These are phyloP conservation scores for Chrysogorgia sp. DNA, from an alignment of 92 coral and sea anemone genomes.

Conservation along the genomic window DNA sequence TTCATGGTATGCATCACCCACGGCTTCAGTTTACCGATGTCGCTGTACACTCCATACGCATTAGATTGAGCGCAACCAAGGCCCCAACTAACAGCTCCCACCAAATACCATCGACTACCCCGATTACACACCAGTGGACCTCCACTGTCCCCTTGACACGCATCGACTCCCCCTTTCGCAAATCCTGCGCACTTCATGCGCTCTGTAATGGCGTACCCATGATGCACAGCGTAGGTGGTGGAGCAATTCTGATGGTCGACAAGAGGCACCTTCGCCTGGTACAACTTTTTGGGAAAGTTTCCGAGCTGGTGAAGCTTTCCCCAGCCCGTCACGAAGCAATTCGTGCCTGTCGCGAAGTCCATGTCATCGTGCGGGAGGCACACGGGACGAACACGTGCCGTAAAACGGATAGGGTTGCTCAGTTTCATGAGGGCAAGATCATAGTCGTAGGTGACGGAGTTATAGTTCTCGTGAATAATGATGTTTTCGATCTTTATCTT, in stretches of 20 bases:
- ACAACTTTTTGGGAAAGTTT: slow-evolving; percentile 10
- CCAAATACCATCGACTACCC: slow-evolving; percentile 55
- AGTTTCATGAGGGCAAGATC: slow-evolving; percentile 67
- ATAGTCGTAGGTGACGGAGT: slow-evolving; percentile 35
- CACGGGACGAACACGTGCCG: slow-evolving; percentile 62
- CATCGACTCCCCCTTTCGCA: slow-evolving; percentile 53
- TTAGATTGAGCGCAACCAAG: slow-evolving; percentile 53
- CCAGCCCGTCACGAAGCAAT: slow-evolving; percentile 32
- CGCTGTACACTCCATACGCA: slow-evolving; percentile 54
- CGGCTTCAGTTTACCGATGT: slow-evolving; percentile 31
- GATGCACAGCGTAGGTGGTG: slow-evolving; percentile 10
- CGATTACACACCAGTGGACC: slow-evolving; percentile 55
- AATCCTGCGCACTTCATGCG: slow-evolving; percentile 61
- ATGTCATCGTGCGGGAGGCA: slow-evolving; percentile 52
- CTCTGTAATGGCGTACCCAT: slow-evolving; percentile 64
- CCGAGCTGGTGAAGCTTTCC: slow-evolving; percentile 6
- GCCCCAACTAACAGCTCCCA: slow-evolving; percentile 68
- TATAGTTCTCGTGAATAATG: slow-evolving; percentile 51
- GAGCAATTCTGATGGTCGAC: slow-evolving; percentile 13
- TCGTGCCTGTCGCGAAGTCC: slow-evolving; percentile 15
- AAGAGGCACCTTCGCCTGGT: slow-evolving; percentile 28
- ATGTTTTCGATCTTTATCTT: slow-evolving; percentile 58
- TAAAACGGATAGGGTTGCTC: slow-evolving; percentile 50
- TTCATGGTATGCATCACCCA: slow-evolving; percentile 42
- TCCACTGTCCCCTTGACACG: slow-evolving; percentile 62